Percentiles rank a stretch among this genome's conserved stretches.
phyloP scores from a whole-genome alignment of 2,888 invertebrate species.

The Lasioglossum marginatum region DNA sequence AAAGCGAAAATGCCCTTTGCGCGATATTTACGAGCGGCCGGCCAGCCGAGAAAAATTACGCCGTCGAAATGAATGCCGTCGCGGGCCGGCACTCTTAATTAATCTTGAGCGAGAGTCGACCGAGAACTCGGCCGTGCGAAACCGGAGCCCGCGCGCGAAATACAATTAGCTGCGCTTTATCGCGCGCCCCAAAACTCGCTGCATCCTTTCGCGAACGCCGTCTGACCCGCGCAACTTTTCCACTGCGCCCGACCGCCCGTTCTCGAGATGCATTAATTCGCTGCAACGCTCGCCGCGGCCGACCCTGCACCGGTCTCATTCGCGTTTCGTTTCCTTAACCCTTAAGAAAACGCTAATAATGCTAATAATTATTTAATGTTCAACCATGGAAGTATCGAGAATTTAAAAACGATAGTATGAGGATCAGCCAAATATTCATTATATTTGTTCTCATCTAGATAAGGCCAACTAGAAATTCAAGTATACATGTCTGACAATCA shows the following conservation, averaged over 20 bases:
- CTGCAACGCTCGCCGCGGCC: background rate
- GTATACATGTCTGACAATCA: background rate
- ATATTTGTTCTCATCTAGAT: background rate
- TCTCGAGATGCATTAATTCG: background rate
- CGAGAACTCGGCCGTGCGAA: background rate
- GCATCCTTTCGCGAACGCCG: background rate
- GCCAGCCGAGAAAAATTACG: conserved; percentile 28
- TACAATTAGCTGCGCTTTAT: background rate
- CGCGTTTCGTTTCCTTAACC: background rate
- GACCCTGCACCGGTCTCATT: background rate
- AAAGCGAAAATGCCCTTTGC: conserved; percentile 9
- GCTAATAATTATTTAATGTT: no score
- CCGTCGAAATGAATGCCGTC: conserved; percentile 26
- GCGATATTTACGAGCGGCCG: conserved; percentile 24
- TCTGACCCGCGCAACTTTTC: background rate
- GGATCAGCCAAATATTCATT: no score
- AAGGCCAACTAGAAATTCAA: background rate
- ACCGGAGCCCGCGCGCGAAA: background rate
- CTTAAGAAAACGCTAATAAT: background rate
- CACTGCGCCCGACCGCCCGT: background rate
- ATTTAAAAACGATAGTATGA: no score
- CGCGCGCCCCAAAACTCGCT: background rate
- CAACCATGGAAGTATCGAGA: no score
- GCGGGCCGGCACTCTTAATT: conserved; percentile 12
- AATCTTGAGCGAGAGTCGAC: background rate